phyloP scores from a whole-genome alignment of 2,797 vertebrate species.

The Morelia viridis region DNA sequence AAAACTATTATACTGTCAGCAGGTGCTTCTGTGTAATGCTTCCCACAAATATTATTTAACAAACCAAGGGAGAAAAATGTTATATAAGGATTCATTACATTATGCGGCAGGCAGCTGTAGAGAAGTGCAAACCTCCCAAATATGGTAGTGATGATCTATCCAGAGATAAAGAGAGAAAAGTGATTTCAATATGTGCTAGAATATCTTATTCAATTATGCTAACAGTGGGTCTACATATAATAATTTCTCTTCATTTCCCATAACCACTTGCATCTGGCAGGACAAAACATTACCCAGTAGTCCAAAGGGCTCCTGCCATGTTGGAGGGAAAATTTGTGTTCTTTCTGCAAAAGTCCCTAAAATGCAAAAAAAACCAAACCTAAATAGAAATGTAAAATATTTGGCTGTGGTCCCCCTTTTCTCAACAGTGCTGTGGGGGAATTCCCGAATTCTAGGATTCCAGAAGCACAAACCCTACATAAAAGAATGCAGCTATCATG shows the following conservation, averaged over 20 bases:
- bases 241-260: not conserved
- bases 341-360: not conserved
- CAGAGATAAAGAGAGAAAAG: not conserved
- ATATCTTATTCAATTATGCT: not conserved
- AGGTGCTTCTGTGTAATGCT: constrained; percentile 38
- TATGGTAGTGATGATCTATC: constrained; percentile 3
- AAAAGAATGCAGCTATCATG: not conserved
- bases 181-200: not conserved
- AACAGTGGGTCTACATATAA: not conserved
- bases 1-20: constrained; percentile 60
- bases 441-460: not conserved
- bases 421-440: not conserved
- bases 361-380: not conserved
- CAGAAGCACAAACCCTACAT: not conserved
- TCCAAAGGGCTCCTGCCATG: not conserved
- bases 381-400: not conserved
- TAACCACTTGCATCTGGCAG: not conserved
- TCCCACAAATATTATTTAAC: constrained; percentile 44
- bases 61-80: constrained; percentile 1
- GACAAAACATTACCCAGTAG: not conserved
- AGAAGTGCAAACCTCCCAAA: constrained; percentile 23
- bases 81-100: constrained; percentile 6
- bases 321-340: not conserved
- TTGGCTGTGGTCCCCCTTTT: not conserved
- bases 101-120: constrained; percentile 24